phyloP scores from a whole-genome alignment of 2,113 vertebrate genomes.

The Eleginops maclovinus region DNA sequence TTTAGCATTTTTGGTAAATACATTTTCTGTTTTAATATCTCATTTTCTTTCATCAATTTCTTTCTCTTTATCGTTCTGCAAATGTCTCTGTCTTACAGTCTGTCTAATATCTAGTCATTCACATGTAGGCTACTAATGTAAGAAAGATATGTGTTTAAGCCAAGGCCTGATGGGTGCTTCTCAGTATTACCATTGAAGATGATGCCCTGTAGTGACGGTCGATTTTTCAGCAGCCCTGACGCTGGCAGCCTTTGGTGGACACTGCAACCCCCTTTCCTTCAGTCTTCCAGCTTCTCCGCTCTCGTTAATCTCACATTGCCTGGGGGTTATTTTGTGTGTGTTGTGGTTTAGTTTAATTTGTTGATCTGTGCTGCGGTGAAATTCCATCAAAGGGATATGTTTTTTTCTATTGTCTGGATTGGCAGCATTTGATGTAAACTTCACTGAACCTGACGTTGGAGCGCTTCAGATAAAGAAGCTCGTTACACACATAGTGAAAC shows the following conservation, averaged over 20 bases:
- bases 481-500: conserved; percentile 8
- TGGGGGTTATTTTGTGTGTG: conserved; percentile 36
- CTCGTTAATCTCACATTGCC: conserved; percentile 40
- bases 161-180: background rate
- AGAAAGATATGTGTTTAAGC: background rate
- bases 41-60: too few species aligned
- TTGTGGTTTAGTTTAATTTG: conserved; percentile 42
- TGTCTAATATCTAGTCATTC: background rate
- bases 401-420: conserved; percentile 35
- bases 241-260: background rate
- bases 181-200: background rate
- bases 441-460: conserved; percentile 17
- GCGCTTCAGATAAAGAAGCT: background rate
- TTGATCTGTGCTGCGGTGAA: conserved; percentile 24
- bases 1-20: too few species aligned
- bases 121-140: too few species aligned
- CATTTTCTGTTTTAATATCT: too few species aligned
- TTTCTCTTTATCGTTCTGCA: background rate
- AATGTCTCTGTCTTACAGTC: background rate
- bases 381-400: conserved; percentile 39
- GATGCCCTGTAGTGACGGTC: conserved; percentile 6
- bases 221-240: conserved; percentile 26
- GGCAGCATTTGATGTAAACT: conserved; percentile 29
- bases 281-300: background rate
- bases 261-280: background rate